Evolutionary conservation across 2,888 invertebrate genomes (phyloP), one percentile per base, ranked within the genome.

Genomic region (Abrostola tripartita): DNA sequence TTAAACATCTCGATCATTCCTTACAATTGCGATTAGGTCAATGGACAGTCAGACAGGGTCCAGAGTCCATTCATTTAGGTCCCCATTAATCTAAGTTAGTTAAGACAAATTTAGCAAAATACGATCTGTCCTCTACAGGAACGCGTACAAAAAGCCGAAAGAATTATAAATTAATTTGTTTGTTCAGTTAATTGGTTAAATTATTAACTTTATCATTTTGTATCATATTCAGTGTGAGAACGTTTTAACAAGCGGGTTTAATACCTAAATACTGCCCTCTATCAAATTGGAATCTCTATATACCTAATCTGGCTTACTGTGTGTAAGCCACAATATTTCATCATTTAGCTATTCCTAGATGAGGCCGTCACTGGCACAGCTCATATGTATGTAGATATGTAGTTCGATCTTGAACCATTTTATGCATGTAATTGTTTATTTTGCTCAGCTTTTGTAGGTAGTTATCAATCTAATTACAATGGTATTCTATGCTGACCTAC

Each of bases 1-100:
- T 47, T 35, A 5, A 50, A n/a, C 58, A 68, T 68, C 41, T 51
- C 8, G 59, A 68, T 6, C 37, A 53, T 14, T 37, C 7, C 1
- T 14, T 51, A 57, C 57, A 42, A 40, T 37, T 49, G 36, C 38
- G 35, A 40, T 65, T 44, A 51, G 36, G 11, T 68, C 59, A 68
- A 53, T 41, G 42, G 41, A 10, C 38, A 37, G 6, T 38, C 68
- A 42, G 53, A 42, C 11, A 42, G 49, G 7, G 74, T 49, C 7
- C 69, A 71, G 69, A 64, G 74, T 69, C 49, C 64, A 64, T 40
- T 63, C 9, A 54, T 62, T 51, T 37, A 42, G 7, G 52, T 57
- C 54, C 52, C 68, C 10, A 62, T 56, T 56, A 51, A 73, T 59
- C 14, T 57, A 36, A 68, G 11, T 73, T 60, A 12, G 58, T 61